These are phyloP conservation scores for Melangyna quadrimaculata DNA, from an alignment of 2,888 invertebrate species.

Conservation along the genomic window DNA sequence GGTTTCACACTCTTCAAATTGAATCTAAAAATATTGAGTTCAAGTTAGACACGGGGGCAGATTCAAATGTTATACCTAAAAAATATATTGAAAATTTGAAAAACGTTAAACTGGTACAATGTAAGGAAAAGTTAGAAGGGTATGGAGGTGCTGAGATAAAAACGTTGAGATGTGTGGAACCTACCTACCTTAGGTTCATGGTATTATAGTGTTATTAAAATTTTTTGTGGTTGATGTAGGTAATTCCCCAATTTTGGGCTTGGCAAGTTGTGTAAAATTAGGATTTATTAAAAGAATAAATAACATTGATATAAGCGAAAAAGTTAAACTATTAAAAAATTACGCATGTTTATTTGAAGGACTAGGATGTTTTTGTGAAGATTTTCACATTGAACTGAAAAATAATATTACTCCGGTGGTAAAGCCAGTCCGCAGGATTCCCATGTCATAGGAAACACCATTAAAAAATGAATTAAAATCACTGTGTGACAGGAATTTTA, in stretches of 20 bases:
- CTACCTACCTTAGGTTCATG: not conserved
- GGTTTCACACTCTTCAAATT: not conserved
- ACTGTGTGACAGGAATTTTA: not conserved
- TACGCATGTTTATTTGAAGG: not conserved
- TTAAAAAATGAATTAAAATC: not conserved
- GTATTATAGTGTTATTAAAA: not conserved
- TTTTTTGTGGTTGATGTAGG: not conserved
- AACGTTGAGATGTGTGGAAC: not conserved
- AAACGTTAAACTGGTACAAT: not conserved
- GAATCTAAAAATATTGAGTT: not conserved
- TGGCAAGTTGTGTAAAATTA: not conserved
- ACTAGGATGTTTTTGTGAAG: not conserved
- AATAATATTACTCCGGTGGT: not conserved
- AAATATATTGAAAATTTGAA: not conserved
- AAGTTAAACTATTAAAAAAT: not conserved
- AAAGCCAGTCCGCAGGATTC: not conserved
- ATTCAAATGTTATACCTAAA: not conserved
- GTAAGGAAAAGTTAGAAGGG: not conserved
- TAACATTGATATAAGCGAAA: not conserved
- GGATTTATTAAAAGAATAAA: not conserved
- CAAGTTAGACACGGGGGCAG: not conserved
- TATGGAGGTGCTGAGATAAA: not conserved
- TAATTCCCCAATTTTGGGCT: not conserved
- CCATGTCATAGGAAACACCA: not conserved
- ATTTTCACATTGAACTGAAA: not conserved